Base-by-base conservation (phyloP, 2,888 invertebrate genomes). In the Dicranocentrus wangi region DNA sequence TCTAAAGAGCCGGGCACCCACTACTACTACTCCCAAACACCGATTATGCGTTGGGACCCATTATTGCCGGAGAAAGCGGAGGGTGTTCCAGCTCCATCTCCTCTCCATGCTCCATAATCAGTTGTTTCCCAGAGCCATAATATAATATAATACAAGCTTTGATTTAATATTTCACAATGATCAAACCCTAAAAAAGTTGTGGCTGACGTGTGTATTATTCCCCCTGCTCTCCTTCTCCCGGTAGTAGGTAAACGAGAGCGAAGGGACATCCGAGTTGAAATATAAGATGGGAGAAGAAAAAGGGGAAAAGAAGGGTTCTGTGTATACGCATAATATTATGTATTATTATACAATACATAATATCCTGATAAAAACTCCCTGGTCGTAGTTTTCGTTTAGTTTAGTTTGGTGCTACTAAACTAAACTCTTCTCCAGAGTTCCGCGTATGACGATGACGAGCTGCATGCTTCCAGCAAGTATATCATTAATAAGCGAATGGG, bases 401-500 rank as follows among this genome's bases (percentile, higher is more conserved):
- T n/a, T n/a, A n/a, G n/a, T n/a, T n/a, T n/a, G n/a, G n/a, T n/a
- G n/a, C n/a, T n/a, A n/a, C n/a, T n/a, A n/a, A n/a, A n/a, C n/a
- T n/a, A n/a, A n/a, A n/a, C n/a, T n/a, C n/a, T n/a, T n/a, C n/a
- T n/a, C n/a, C n/a, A n/a, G n/a, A n/a, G n/a, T n/a, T n/a, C n/a
- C n/a, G n/a, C n/a, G n/a, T n/a, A n/a, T n/a, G n/a, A n/a, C n/a
- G n/a, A n/a, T n/a, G n/a, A n/a, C n/a, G n/a, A n/a, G n/a, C n/a
- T n/a, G n/a, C n/a, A n/a, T n/a, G n/a, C n/a, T 53, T 53, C 55
- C 69, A 53, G 55, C 53, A 69, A 53, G 32, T 27, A 68, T 28
- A 69, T 69, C 69, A 69, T 69, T 69, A 69, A 69, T 69, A 69
- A 69, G 55, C 23, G 53, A 69, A 69, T 69, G 69, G 69, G 69